phyloP scores from a whole-genome alignment of 2,888 invertebrate species.

The Torymus texanus region DNA sequence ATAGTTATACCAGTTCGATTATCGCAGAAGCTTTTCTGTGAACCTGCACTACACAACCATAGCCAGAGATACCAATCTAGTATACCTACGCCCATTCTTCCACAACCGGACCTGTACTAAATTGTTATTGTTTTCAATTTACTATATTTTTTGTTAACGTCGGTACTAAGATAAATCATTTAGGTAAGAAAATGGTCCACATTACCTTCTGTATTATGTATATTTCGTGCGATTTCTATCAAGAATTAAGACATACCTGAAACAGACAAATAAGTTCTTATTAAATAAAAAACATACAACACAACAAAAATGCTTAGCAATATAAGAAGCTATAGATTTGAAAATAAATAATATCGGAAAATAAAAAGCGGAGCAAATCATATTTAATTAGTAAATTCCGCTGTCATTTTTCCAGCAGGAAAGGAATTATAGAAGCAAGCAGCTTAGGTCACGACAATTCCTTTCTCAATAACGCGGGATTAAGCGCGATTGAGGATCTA shows the following conservation, averaged over 20 bases:
- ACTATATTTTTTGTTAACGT: background rate
- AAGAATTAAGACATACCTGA: slow-evolving; percentile 48
- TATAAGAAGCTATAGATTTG: no score
- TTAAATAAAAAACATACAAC: no score
- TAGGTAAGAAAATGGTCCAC: no score
- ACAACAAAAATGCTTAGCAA: no score
- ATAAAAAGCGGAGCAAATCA: no score
- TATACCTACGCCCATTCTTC: slow-evolving; percentile 15
- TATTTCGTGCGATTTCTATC: no score
- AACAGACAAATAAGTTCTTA: slow-evolving; percentile 20
- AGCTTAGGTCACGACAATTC: slow-evolving; percentile 58
- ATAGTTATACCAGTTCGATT: slow-evolving; percentile 64
- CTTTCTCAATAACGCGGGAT: slow-evolving; percentile 56
- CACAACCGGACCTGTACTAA: background rate
- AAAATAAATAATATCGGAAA: no score
- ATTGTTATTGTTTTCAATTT: background rate
- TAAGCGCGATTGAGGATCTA: slow-evolving; percentile 59
- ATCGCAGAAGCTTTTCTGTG: slow-evolving; percentile 59
- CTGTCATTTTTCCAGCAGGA: background rate
- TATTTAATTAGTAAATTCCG: slow-evolving; percentile 7
- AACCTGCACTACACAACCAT: background rate
- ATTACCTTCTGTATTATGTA: no score
- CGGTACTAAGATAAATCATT: background rate
- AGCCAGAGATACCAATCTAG: slow-evolving; percentile 32
- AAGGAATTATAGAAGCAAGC: background rate